Base-by-base conservation (phyloP, 1,140 invertebrate genomes). In the Hyles euphorbiae region DNA sequence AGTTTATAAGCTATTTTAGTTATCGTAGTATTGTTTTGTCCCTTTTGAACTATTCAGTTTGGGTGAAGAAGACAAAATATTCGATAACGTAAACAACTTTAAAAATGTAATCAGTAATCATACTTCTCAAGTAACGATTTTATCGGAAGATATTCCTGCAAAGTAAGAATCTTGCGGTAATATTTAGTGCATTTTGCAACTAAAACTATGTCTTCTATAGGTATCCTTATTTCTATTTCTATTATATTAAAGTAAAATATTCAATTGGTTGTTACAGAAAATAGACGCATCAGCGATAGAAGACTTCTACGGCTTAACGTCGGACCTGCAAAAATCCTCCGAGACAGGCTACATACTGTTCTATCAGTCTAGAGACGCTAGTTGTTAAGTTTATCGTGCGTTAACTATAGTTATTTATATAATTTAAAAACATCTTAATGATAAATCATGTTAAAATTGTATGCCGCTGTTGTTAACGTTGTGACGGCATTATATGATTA, bases 301-400 rank as follows among this genome's bases (percentile, higher is more conserved):
- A 92, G 98, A 99, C 87, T 99, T 99, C 90, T 99, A 98, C 90
- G 99, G 99, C 70, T 93, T 99, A 68, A 98, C 98, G 12, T 98
- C 97, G 59, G 98, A 99, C 86, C 95, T 98, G 78, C 98, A 99
- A 83, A 99, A 99, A 90, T 99, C 97, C 72, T 98, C 97, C 34
- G 98, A 99, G 91, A 99, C 98, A 64, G 98, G 98, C 69, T 99
- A 99, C 88, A 99, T 99, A 84, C 90, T 99, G 67, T 99, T 99
- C 90, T 99, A 99, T 91, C 98, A 99, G 90, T 98, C 98, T 45
- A 93, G 97, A 83, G 98, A 99, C 79, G 83, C 83, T 82, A 88
- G 81, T 81, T 86, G 83, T 85, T 88, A 86, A 88, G 70, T 83
- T 83, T 82, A 69, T 61, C 33, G n/a, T 57, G 49, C 44, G 71